A percentile compares a stretch with the other conserved stretches of the same genome.
These are phyloP conservation scores for Liasis olivaceus DNA, from an alignment of 2,797 vertebrate species.

Conservation along the genomic window DNA sequence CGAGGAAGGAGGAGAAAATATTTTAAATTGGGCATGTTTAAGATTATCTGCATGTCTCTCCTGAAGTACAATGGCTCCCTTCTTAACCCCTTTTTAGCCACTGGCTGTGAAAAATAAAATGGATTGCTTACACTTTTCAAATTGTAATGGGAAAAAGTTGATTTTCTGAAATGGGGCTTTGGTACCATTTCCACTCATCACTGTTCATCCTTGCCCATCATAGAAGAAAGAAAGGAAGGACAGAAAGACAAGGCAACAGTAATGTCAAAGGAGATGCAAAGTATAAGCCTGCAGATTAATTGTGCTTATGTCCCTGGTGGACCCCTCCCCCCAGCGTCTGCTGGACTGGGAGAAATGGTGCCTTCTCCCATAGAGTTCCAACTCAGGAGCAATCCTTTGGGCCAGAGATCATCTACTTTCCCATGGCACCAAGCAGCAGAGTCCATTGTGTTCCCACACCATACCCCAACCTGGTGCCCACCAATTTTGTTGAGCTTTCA, in stretches of 20 bases:
- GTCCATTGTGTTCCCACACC: background rate
- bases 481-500: background rate
- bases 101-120: conserved; percentile 46
- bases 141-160: conserved; percentile 14
- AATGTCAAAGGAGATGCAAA: conserved; percentile 22
- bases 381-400: background rate
- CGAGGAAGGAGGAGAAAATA: conserved; percentile 46
- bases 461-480: background rate
- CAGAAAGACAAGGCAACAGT: background rate
- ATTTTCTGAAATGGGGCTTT: conserved; percentile 33
- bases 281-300: conserved; percentile 11
- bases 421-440: background rate
- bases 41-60: background rate
- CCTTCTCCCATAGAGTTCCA: background rate
- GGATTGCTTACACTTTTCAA: conserved; percentile 48
- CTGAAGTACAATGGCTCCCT: background rate
- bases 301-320: background rate
- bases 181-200: conserved; percentile 31
- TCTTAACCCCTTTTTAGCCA: conserved; percentile 33
- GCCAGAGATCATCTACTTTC: background rate
- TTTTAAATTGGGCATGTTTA: conserved; percentile 49
- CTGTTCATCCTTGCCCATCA: conserved; percentile 15
- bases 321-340: background rate
- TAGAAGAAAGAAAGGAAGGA: conserved; percentile 24
- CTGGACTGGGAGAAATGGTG: background rate